Conservation (phyloP, 1,140 invertebrate genomes). For the Ooceraea biroi region DNA sequence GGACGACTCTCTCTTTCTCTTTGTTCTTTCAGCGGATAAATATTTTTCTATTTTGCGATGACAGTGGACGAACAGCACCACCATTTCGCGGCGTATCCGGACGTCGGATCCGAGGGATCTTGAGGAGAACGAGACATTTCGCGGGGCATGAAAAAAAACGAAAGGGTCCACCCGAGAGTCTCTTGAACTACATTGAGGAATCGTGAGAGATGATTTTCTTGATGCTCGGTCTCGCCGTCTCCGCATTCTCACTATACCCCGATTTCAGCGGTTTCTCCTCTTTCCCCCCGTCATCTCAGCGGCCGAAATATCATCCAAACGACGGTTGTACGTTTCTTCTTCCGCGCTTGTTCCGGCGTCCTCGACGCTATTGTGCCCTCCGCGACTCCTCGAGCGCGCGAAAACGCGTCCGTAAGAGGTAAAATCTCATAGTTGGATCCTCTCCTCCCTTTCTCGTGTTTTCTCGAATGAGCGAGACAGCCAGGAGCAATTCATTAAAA, state of each 20-base stretch:
- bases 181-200: constrained; percentile 65
- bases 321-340: constrained; percentile 24
- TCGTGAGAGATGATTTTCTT: constrained; percentile 67
- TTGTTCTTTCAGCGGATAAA: background rate
- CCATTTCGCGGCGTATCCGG: constrained; percentile 59
- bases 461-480: constrained; percentile 22
- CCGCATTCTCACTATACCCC: no score
- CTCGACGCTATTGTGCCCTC: constrained; percentile 2
- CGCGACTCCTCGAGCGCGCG: constrained; percentile 26
- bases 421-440: constrained; percentile 73
- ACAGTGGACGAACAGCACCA: constrained; percentile 40
- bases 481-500: constrained; percentile 82
- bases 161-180: constrained; percentile 58
- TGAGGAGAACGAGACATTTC: constrained; percentile 68
- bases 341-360: background rate
- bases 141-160: background rate
- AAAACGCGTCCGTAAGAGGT: constrained; percentile 72
- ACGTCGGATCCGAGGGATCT: constrained; percentile 64
- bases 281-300: no score
- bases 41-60: background rate
- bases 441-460: constrained; percentile 34
- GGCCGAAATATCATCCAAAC: constrained; percentile 53
- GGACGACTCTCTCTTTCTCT: background rate
- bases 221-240: background rate
- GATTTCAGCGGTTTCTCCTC: constrained; percentile 11